phyloP scores from a whole-genome alignment of 2,113 vertebrate species.

The Strix aluco region DNA sequence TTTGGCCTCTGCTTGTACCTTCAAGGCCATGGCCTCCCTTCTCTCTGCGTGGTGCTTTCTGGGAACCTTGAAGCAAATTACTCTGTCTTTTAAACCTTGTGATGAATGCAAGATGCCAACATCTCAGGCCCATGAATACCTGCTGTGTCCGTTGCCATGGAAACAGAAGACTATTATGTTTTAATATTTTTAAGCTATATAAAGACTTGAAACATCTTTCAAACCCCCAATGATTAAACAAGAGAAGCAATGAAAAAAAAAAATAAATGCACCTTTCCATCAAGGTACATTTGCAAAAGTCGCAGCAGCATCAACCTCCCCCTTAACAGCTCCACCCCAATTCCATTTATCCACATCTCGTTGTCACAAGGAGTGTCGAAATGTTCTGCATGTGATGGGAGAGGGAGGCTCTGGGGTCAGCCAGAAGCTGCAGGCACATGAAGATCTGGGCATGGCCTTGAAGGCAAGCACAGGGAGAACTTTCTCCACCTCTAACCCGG shows the following conservation, averaged over 20 bases:
- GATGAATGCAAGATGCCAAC: neutral
- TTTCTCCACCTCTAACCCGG: neutral
- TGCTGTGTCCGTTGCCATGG: neutral
- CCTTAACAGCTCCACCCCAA: neutral
- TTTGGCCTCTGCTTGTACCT: neutral
- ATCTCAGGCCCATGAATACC: neutral
- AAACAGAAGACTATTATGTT: neutral
- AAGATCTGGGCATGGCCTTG: neutral
- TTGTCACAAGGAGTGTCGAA: fast-evolving
- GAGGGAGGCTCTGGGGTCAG: neutral
- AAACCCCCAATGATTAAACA: fast-evolving
- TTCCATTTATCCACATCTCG: neutral
- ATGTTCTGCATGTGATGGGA: neutral
- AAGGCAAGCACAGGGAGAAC: neutral
- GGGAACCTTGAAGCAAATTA: neutral
- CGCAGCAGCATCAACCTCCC: neutral
- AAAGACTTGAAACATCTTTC: neutral
- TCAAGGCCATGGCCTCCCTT: neutral
- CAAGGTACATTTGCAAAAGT: neutral
- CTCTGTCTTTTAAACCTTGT: neutral
- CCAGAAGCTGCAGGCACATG: neutral
- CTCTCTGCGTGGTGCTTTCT: neutral
- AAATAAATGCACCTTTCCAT: neutral
- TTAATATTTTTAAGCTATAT: neutral
- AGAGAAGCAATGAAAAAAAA: neutral